A percentile compares a stretch with the other conserved stretches of the same genome.
phyloP scores from a whole-genome alignment of 2,113 vertebrate genomes.

The Cacatua alba region DNA sequence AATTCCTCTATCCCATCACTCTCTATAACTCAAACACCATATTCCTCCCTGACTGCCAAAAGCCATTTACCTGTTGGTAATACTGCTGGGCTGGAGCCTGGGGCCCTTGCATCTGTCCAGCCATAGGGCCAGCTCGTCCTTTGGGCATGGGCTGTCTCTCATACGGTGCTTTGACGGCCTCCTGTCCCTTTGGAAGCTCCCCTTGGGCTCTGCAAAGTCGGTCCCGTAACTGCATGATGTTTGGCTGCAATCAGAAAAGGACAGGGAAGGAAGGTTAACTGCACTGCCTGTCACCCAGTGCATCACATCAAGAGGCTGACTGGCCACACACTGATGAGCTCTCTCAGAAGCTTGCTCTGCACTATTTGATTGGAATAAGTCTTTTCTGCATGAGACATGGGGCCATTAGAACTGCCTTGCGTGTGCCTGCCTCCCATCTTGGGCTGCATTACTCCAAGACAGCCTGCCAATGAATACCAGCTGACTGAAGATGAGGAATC shows the following conservation, averaged over 20 bases:
- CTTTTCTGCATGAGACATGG: neutral
- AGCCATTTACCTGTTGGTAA: constrained; percentile 76
- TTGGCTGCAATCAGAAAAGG: constrained; percentile 68
- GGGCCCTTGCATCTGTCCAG: constrained; percentile 63
- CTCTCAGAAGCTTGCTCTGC: neutral
- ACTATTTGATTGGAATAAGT: neutral
- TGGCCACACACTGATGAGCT: neutral
- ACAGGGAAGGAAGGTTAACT: neutral
- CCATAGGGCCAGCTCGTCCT: constrained; percentile 53
- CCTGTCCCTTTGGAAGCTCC: constrained; percentile 66
- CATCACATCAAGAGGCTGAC: neutral
- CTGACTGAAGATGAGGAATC: neutral
- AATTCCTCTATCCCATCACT: neutral
- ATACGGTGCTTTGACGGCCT: neutral
- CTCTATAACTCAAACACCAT: neutral
- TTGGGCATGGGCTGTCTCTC: constrained; percentile 58
- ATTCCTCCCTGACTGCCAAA: neutral
- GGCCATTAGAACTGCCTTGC: neutral
- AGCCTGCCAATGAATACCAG: neutral
- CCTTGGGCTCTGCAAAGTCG: constrained; percentile 88
- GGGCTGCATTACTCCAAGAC: neutral
- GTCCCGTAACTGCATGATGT: constrained; percentile 86
- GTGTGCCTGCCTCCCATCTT: neutral
- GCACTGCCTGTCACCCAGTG: neutral
- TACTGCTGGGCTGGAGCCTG: constrained; percentile 75